Evolutionary conservation across 1,140 invertebrate species (phyloP), one percentile per base, ranked within the genome.

Genomic region (Listronotus oregonensis): DNA sequence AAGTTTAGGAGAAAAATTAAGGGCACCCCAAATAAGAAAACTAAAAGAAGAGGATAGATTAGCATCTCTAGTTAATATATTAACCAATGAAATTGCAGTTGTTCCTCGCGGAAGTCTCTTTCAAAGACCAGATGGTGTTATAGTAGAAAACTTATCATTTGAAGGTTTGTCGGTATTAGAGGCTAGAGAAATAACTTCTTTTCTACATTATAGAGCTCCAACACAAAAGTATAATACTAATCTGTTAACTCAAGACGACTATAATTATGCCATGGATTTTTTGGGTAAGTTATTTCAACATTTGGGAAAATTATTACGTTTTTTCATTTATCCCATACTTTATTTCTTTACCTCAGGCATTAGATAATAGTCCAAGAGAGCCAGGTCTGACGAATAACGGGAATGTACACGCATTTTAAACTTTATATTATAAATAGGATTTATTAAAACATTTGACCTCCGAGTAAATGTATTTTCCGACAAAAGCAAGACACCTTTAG

Each of bases 41-140:
- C 75, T 93, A 27, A 91, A 90, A 75, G 90, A 93, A 77, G 90
- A 92, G 75, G 86, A 87, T 66, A 83, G 90, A n/a, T 72, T 93
- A 11, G 80, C 89, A 0, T 86, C 87, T 6, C 85, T 85, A 1
- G 82, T 93, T 9, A 81, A 85, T 54, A 81, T 85, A 6, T 90
- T 92, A 34, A 87, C 82, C 60, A 82, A 87, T 14, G 89, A 92
- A 71, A 84, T 85, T 0, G 83, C 84, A 56, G 78, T 91, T 12
- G 83, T 90, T 55, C 90, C 90, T 8, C 81, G 90, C 42, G 90
- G 90, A 1, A 87, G 84, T 10, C 80, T 90, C 50, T 85, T 88
- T 47, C 89, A 90, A 73, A 80, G 83, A 67, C 81, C 85, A 0
- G 83, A 88, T 71, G 87, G 87, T 0, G 80, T 83, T 11, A 79